Base-by-base conservation (phyloP, 1,140 invertebrate genomes). In the Psix sp. region DNA sequence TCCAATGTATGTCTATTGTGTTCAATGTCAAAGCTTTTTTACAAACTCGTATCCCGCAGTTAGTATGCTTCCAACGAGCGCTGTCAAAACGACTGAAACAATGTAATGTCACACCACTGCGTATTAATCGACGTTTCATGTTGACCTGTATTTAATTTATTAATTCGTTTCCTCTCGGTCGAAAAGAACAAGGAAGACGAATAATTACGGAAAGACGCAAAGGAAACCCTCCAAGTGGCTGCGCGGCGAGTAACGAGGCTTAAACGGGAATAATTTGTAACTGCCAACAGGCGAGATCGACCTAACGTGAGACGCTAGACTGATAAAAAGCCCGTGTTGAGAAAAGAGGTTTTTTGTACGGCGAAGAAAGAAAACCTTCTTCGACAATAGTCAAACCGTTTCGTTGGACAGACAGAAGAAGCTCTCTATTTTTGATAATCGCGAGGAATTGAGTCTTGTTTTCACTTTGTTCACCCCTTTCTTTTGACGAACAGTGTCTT, bases 231-330 rank as follows among this genome's bases (percentile, higher is more conserved):
- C 15, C 14, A 70, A 62, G 57, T 72, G 67, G 67, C 51, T 72
- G 20, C 7, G 43, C 63, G 18, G 13, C 6, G 16, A 52, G 6
- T 48, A 36, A 39, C 16, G 42, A 14, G 15, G 56, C 40, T 2
- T 40, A 33, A 57, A 14, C 4, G 18, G 11, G 40, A 57, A 57
- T 57, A 2, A 71, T 68, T 77, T 65, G 52, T 52, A 70, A 77
- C 67, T 77, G 73, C 74, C 74, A 71, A 75, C 77, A 39, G 77
- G 71, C 80, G 77, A 73, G 57, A 57, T 71, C 46, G 60, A 71
- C 75, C 71, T 74, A 74, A 66, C 60, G 65, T 60, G 75, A 77
- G 75, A 77, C 62, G 65, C 46, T 74, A 77, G 75, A 74, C 75
- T 77, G 75, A 77, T 77, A 63, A 35, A n/a, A n/a, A n/a, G n/a